A percentile compares a stretch with the other conserved stretches of the same genome.
phyloP scores from a whole-genome alignment of 1,140 invertebrate species.

The Berghia stephanieae region DNA sequence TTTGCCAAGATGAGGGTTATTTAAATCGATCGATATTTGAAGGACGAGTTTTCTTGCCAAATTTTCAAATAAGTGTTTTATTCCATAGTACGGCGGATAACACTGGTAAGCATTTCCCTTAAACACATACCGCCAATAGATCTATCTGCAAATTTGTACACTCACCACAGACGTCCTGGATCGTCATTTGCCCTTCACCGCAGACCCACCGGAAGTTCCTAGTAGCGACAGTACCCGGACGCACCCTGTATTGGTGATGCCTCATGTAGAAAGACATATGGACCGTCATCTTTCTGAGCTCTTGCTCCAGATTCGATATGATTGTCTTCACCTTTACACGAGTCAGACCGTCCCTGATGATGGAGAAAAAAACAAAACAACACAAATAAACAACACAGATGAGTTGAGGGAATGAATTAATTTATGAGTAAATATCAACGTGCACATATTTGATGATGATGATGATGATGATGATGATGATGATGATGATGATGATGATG shows the following conservation, averaged over 20 bases:
- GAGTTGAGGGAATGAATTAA: not conserved
- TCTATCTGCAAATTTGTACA: not conserved
- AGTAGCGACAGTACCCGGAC: conserved; percentile 37
- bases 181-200: conserved; percentile 43
- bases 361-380: no score
- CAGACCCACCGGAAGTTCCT: conserved; percentile 39
- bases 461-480: no score
- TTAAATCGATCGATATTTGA: no score
- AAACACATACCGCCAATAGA: not conserved
- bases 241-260: conserved; percentile 35
- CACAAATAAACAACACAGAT: not conserved
- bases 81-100: no score
- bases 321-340: conserved; percentile 33
- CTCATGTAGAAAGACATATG: conserved; percentile 29
- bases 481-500: no score
- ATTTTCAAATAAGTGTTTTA: no score
- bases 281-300: conserved; percentile 40
- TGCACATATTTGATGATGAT: no score
- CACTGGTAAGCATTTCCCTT: no score
- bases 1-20: no score
- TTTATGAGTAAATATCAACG: not conserved
- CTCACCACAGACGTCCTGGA: conserved; percentile 47
- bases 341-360: conserved; percentile 36
- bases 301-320: conserved; percentile 38
- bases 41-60: no score